phyloP scores from a whole-genome alignment of 2,797 vertebrate species.

The Chrysolophus pictus region DNA sequence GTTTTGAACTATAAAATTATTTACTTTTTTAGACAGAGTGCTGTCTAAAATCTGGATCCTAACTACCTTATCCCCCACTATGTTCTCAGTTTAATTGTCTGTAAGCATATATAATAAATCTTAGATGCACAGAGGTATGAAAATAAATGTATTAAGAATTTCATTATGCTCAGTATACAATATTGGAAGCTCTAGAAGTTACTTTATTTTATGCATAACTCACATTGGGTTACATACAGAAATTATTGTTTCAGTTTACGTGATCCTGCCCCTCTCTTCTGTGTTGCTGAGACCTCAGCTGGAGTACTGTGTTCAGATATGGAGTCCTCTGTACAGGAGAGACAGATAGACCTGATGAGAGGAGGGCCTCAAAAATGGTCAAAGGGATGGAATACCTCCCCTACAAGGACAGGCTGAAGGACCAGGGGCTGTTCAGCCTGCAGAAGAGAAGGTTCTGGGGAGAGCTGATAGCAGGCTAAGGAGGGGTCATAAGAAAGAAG shows the following conservation, averaged over 20 bases:
- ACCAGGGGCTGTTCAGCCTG: no score
- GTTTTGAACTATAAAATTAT: neutral
- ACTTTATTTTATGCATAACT: neutral
- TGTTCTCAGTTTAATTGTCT: neutral
- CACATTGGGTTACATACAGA: neutral
- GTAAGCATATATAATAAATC: neutral
- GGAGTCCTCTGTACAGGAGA: accelerated
- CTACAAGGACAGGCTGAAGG: no score
- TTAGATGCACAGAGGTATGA: neutral
- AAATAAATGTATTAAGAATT: neutral
- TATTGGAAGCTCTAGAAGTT: neutral
- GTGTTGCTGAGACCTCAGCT: no score
- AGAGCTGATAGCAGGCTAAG: no score
- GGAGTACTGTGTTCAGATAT: no score
- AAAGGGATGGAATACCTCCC: no score
- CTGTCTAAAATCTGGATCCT: neutral
- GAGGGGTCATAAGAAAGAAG: no score
- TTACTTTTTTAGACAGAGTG: neutral
- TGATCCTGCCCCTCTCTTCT: neutral
- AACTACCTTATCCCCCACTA: neutral
- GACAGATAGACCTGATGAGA: no score
- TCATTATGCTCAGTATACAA: neutral
- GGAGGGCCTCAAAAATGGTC: no score
- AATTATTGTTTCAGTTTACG: neutral
- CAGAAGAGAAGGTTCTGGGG: no score